Evolutionary conservation across 2,888 invertebrate species (phyloP).

Genomic region (Caenorhabditis sp.): DNA sequence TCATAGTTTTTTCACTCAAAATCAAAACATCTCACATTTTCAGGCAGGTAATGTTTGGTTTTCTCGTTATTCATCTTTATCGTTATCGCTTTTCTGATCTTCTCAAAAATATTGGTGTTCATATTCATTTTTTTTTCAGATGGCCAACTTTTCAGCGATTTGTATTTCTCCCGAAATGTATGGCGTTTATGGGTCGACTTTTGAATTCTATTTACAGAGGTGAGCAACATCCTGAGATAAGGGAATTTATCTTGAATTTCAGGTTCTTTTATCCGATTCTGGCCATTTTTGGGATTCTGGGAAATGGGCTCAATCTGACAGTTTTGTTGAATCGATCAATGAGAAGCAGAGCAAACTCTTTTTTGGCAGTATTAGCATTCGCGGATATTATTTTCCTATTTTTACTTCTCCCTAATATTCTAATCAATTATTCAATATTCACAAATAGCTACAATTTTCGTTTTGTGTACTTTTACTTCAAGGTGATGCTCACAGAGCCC

Average conservation of each 20-base stretch:
- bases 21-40: not conserved
- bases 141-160: constrained; percentile 18
- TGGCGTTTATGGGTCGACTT: constrained; percentile 59
- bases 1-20: not conserved
- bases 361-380: constrained; percentile 65
- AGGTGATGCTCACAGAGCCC: constrained; percentile 38
- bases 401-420: constrained; percentile 65
- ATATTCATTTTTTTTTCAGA: constrained; percentile 21
- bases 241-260: no score
- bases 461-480: constrained; percentile 56
- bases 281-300: constrained; percentile 67
- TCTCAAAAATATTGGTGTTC: not conserved
- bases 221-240: no score
- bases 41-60: not conserved
- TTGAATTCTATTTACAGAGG: constrained; percentile 58
- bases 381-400: constrained; percentile 67
- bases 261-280: constrained; percentile 68
- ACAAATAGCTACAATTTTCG: constrained; percentile 65
- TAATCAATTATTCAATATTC: constrained; percentile 67
- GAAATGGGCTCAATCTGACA: constrained; percentile 67
- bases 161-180: constrained; percentile 43
- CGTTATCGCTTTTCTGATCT: no score
- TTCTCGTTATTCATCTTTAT: no score
- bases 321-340: constrained; percentile 64
- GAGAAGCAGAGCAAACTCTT: constrained; percentile 65